Evolutionary conservation across 2,888 invertebrate genomes (phyloP), one percentile per base, ranked within the genome.

Genomic region (Drosophila mulleri): DNA sequence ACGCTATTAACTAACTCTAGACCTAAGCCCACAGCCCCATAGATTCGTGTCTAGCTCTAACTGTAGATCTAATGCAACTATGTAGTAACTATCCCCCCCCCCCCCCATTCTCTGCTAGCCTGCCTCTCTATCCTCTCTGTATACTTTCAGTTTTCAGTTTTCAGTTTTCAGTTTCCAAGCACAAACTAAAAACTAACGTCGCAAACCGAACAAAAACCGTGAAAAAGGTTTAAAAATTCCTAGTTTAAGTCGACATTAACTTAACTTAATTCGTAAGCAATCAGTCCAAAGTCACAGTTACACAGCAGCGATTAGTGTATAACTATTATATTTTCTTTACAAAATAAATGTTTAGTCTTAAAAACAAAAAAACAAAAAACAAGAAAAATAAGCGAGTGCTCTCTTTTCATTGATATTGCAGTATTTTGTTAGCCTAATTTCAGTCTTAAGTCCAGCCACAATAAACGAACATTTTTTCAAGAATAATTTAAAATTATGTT

Each of bases 161-260:
- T 65, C 48, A 64, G 48, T 70, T 65, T 41, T 32, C 23, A 26
- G 32, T n/a, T n/a, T n/a, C 52, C 45, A 66, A 26, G 18, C 35
- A 12, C 50, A 62, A 44, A 41, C 14, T 14, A 14, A 37, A 37
- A 35, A 37, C 12, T 41, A 52, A 42, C 23, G 37, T 54, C 37
- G 39, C 71, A 32, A 73, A 64, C 60, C 86, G 84, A 91, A 89
- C 75, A 83, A 78, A 81, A 89, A 88, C 90, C 85, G 60, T 65
- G 77, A 72, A 81, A 62, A 86, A 77, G 90, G 90, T 90, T 91
- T 89, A 90, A 90, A 90, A 82, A 72, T 54, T 82, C 67, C 60
- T 60, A 76, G 14, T 37, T 61, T 77, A 79, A 79, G 79, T 56
- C 44, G 39, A 53, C 50, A 61, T 50, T 41, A 62, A 65, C 64